phyloP scores from a whole-genome alignment of 2,888 invertebrate genomes.

The Coleophora deauratella region DNA sequence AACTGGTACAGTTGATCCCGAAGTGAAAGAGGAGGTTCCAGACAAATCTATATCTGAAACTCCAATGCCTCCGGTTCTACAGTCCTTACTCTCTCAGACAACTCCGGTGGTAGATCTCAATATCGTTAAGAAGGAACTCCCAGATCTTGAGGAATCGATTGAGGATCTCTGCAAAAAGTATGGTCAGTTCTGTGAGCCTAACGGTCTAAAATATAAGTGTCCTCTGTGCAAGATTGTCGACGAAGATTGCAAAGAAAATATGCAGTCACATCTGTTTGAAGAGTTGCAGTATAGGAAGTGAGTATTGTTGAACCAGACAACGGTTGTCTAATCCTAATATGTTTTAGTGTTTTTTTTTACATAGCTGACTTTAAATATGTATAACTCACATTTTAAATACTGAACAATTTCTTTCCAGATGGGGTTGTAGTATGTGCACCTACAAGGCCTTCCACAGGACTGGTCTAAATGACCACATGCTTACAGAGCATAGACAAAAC shows the following conservation, averaged over 20 bases:
- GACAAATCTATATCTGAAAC: slow-evolving; percentile 1
- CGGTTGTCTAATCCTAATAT: too few relatives aligned
- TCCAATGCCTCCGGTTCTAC: slow-evolving; percentile 11
- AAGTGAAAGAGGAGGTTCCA: slow-evolving; percentile 35
- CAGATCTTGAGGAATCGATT: slow-evolving; percentile 21
- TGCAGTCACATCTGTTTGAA: slow-evolving; percentile 79
- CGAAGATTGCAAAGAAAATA: slow-evolving; percentile 72
- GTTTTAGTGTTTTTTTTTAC: too few relatives aligned
- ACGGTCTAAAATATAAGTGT: slow-evolving; percentile 73
- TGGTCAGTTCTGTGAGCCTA: slow-evolving; percentile 62
- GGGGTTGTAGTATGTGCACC: slow-evolving; percentile 73
- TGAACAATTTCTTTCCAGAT: slow-evolving; percentile 58
- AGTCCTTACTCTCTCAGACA: slow-evolving; percentile 1
- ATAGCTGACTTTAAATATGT: too few relatives aligned
- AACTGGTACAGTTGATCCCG: slow-evolving; percentile 18
- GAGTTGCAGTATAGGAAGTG: slow-evolving; percentile 80
- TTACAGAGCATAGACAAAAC: slow-evolving; percentile 53
- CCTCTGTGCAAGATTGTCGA: slow-evolving; percentile 75
- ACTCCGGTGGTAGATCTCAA: slow-evolving; percentile 36
- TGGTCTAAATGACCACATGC: slow-evolving; percentile 70
- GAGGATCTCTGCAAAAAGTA: slow-evolving; percentile 42
- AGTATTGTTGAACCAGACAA: slow-evolving; percentile 22
- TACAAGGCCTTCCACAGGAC: slow-evolving; percentile 73
- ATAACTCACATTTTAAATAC: too few relatives aligned
- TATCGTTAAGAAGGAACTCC: slow-evolving; percentile 48